phyloP scores from a whole-genome alignment of 1,140 invertebrate genomes.

The Bicyclus anynana region DNA sequence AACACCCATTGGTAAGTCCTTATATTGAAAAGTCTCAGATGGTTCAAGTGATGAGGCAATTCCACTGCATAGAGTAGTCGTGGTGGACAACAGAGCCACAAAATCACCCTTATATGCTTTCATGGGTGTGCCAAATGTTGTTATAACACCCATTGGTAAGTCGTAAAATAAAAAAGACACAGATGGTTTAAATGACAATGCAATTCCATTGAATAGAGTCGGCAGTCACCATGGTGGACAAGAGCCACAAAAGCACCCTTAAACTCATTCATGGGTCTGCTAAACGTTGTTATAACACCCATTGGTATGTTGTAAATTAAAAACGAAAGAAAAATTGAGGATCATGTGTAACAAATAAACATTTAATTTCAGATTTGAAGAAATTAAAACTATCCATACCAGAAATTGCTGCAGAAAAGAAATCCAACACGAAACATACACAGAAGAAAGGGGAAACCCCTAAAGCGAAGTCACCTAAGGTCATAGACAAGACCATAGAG shows the following conservation, averaged over 20 bases:
- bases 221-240: constrained; percentile 39
- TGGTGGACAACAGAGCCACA: constrained; percentile 29
- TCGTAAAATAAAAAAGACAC: too few species aligned
- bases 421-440: constrained; percentile 16
- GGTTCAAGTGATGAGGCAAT: constrained; percentile 58
- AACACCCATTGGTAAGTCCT: not conserved
- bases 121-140: constrained; percentile 52
- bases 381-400: constrained; percentile 37
- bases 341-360: not conserved
- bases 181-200: too few species aligned
- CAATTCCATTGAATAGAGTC: not conserved
- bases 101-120: constrained; percentile 32
- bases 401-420: constrained; percentile 23
- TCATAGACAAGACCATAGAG: constrained; percentile 9
- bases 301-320: not conserved
- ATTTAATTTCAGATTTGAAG: constrained; percentile 40
- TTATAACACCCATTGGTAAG: not conserved
- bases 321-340: too few species aligned
- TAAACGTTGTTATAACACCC: constrained; percentile 29
- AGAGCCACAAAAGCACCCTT: constrained; percentile 25
- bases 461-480: not conserved
- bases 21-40: constrained; percentile 45
- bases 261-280: constrained; percentile 46
- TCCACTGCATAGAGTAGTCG: constrained; percentile 45
- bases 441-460: not conserved